These are phyloP conservation scores for Venustaconcha ellipsiformis DNA, from an alignment of 1,140 invertebrate species.

Conservation along the genomic window DNA sequence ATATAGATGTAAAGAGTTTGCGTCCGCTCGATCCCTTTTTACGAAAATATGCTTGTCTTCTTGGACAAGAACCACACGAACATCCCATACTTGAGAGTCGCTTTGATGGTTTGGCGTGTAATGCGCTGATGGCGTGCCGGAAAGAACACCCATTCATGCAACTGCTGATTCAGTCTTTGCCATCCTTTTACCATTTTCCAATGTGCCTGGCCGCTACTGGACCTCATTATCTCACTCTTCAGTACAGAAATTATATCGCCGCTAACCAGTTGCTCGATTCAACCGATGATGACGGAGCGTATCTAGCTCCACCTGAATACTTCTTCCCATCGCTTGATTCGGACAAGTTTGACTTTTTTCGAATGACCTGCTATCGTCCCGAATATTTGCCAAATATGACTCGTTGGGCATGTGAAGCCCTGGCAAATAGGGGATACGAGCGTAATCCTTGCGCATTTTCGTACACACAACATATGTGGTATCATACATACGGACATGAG, in stretches of 20 bases:
- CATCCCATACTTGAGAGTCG: slow-evolving; percentile 47
- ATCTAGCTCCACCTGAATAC: slow-evolving; percentile 52
- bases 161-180: slow-evolving; percentile 42
- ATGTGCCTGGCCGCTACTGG: not conserved
- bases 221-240: not conserved
- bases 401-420: slow-evolving; percentile 39
- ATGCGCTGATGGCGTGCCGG: slow-evolving; percentile 56
- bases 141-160: slow-evolving; percentile 54
- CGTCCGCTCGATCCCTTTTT: slow-evolving; percentile 38
- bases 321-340: slow-evolving; percentile 55
- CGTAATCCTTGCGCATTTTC: slow-evolving; percentile 30
- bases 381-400: slow-evolving; percentile 34
- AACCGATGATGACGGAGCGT: slow-evolving; percentile 29
- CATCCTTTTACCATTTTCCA: slow-evolving; percentile 24
- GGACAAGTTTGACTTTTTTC: slow-evolving; percentile 40
- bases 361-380: slow-evolving; percentile 24
- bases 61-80: slow-evolving; percentile 56
- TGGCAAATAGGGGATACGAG: slow-evolving; percentile 38
- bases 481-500: slow-evolving; percentile 42
- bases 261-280: slow-evolving; percentile 1
- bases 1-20: slow-evolving; percentile 53
- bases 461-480: slow-evolving; percentile 56
- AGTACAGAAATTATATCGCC: slow-evolving; percentile 30
- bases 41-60: slow-evolving; percentile 47
- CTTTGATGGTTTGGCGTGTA: slow-evolving; percentile 45